Conservation (phyloP, 1,140 invertebrate genomes). For the Pogonomyrmex barbatus region DNA sequence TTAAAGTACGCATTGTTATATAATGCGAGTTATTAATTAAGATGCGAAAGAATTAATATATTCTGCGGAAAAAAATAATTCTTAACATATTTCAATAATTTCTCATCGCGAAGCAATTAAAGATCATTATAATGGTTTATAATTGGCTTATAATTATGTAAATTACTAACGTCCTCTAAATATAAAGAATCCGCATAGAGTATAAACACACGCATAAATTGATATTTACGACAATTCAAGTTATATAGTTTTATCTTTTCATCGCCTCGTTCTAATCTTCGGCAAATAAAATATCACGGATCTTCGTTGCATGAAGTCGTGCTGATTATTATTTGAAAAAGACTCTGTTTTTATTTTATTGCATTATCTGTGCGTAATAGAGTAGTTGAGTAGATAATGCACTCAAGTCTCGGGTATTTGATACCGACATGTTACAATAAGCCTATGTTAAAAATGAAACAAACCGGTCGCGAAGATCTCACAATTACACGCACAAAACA, state of each 20-base stretch:
- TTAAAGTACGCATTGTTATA: not conserved
- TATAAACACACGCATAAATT: conserved; percentile 29
- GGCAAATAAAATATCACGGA: conserved; percentile 29
- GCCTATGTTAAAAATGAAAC: conserved; percentile 40
- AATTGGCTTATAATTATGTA: conserved; percentile 20
- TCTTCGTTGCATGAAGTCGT: not conserved
- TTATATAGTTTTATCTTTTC: conserved; percentile 3
- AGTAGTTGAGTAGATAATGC: conserved; percentile 50
- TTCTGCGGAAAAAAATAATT: not conserved
- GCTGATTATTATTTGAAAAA: conserved; percentile 1
- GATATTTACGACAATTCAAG: conserved; percentile 36
- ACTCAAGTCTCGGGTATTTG: conserved; percentile 62
- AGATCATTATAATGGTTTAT: not conserved
- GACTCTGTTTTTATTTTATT: conserved; percentile 11
- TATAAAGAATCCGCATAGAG: not conserved
- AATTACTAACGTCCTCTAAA: conserved; percentile 39
- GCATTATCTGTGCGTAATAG: conserved; percentile 53
- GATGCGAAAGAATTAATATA: conserved; percentile 31
- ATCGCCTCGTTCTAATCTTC: conserved; percentile 36
- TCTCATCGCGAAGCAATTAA: not conserved
- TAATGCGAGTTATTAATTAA: conserved; percentile 20
- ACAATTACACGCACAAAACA: conserved; percentile 29
- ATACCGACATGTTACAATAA: conserved; percentile 17
- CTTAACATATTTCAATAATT: conserved; percentile 17
- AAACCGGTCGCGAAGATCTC: conserved; percentile 10